Evolutionary conservation across 2,888 invertebrate genomes (phyloP).

Genomic region (Drosophila mercatorum): DNA sequence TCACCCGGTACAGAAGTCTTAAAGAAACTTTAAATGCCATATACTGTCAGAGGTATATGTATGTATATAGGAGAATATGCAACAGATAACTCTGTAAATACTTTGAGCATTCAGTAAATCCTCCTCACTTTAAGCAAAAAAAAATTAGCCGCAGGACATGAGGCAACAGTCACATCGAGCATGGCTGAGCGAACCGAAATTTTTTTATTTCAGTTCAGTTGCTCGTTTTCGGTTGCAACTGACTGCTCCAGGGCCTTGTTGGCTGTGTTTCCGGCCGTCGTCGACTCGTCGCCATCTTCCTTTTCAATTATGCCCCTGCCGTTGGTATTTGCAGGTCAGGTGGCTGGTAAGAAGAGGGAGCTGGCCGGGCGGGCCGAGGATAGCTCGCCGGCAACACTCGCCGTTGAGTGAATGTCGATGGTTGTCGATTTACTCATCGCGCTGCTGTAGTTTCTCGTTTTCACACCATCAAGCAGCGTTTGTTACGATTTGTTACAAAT

Average conservation of each 20-base stretch:
- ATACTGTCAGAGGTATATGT: neutral
- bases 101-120: neutral
- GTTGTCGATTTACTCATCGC: constrained; percentile 66
- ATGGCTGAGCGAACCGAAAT: constrained; percentile 29
- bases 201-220: constrained; percentile 13
- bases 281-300: constrained; percentile 66
- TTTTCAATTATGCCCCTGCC: constrained; percentile 66
- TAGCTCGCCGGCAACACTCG: constrained; percentile 28
- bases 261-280: constrained; percentile 67
- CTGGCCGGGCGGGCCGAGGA: too few relatives aligned
- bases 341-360: neutral
- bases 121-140: constrained; percentile 7
- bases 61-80: neutral
- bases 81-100: constrained; percentile 16
- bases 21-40: neutral
- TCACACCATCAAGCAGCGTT: constrained; percentile 76
- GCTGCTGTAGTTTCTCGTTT: constrained; percentile 59
- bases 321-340: constrained; percentile 17
- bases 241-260: constrained; percentile 52
- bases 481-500: constrained; percentile 68
- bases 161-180: constrained; percentile 40
- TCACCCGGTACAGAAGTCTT: neutral
- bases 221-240: constrained; percentile 43
- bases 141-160: constrained; percentile 43
- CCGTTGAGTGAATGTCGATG: constrained; percentile 42